Conservation (phyloP, 2,888 invertebrate genomes). For the Byasa hedistus region DNA sequence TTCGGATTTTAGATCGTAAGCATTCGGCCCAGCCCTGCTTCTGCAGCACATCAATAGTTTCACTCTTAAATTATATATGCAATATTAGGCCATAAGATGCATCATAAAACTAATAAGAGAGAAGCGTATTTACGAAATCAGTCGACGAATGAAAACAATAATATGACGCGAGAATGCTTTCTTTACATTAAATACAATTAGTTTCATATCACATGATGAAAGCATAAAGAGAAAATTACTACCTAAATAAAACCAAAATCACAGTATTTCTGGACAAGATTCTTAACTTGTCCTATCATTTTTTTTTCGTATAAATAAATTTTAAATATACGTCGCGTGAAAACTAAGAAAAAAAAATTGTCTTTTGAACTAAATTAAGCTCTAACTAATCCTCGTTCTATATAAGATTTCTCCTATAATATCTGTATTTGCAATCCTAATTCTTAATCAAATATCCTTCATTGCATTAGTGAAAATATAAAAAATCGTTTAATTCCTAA, state of each 20-base stretch:
- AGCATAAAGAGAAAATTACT: constrained; percentile 70
- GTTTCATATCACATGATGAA: constrained; percentile 74
- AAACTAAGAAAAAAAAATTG: constrained; percentile 53
- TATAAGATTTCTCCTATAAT: constrained; percentile 57
- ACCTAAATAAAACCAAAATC: constrained; percentile 78
- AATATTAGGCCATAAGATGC: constrained; percentile 28
- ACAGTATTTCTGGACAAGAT: constrained; percentile 74
- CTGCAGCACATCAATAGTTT: constrained; percentile 23
- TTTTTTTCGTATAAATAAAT: constrained; percentile 72
- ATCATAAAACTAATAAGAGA: constrained; percentile 37
- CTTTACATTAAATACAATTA: constrained; percentile 51
- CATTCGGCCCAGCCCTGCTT: constrained; percentile 18
- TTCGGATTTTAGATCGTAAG: constrained; percentile 22
- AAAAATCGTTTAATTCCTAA: constrained; percentile 72
- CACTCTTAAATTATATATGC: constrained; percentile 28
- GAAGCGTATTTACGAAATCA: constrained; percentile 37
- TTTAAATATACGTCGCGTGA: constrained; percentile 63
- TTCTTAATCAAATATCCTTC: constrained; percentile 70
- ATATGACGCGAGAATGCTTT: constrained; percentile 40
- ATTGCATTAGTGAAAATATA: constrained; percentile 77
- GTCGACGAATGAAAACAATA: constrained; percentile 39
- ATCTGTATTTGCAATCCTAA: constrained; percentile 57
- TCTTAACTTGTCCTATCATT: constrained; percentile 66
- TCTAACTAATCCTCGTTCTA: constrained; percentile 62
- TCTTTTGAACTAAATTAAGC: constrained; percentile 71